These are phyloP conservation scores for Augochlora pura DNA, from an alignment of 1,140 invertebrate species.

Conservation along the genomic window DNA sequence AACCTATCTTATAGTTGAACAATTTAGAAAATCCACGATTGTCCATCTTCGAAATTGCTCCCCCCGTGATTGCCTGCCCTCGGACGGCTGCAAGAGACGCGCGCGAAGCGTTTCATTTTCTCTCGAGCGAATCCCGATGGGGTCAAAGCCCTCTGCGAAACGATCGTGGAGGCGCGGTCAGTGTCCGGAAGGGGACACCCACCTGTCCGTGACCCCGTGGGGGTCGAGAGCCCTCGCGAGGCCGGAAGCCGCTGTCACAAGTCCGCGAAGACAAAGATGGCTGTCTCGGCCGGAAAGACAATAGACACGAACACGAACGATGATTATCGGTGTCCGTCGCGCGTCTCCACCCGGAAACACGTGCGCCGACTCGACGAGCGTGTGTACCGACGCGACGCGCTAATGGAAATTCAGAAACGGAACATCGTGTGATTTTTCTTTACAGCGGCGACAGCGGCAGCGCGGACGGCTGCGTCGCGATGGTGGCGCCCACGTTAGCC, in stretches of 20 bases:
- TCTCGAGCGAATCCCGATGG: too few relatives aligned
- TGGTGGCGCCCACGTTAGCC: constrained; percentile 87
- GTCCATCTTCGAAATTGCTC: too few relatives aligned
- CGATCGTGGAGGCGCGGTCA: too few relatives aligned
- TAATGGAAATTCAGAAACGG: constrained; percentile 41
- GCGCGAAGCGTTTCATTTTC: too few relatives aligned
- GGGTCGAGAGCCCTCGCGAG: background rate
- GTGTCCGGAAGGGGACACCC: background rate
- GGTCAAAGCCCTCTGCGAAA: too few relatives aligned
- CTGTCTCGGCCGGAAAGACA: background rate
- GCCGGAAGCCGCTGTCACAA: background rate
- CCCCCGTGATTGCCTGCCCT: too few relatives aligned
- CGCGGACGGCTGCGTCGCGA: constrained; percentile 87
- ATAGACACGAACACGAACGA: constrained; percentile 30
- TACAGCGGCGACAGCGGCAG: constrained; percentile 83
- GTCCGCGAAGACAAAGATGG: background rate
- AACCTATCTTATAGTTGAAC: too few relatives aligned
- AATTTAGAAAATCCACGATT: too few relatives aligned
- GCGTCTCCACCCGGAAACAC: constrained; percentile 36
- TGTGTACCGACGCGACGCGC: too few relatives aligned
- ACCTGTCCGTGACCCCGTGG: background rate
- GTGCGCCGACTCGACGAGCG: constrained; percentile 44
- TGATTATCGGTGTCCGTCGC: constrained; percentile 33
- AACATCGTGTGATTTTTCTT: constrained; percentile 48
- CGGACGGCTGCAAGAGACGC: too few relatives aligned